Conservation (phyloP, 2,113 vertebrate genomes). For the Bucco capensis region DNA sequence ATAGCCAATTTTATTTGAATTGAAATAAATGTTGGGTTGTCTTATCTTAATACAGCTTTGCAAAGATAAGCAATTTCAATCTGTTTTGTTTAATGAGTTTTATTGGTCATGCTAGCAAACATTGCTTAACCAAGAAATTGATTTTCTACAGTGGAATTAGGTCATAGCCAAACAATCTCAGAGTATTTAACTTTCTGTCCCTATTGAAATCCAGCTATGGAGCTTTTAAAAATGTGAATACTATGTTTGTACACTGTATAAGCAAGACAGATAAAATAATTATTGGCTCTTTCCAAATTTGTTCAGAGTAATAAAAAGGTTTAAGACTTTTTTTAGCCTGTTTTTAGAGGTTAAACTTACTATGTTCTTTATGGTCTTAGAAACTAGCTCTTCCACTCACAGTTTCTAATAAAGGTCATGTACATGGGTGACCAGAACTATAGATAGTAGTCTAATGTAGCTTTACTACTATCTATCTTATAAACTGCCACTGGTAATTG, state of each 20-base stretch:
- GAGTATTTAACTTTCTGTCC: background rate
- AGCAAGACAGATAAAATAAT: background rate
- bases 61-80: constrained; percentile 18
- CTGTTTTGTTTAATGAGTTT: constrained; percentile 8
- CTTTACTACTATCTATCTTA: background rate
- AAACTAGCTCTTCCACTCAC: background rate
- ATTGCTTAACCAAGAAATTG: constrained; percentile 23
- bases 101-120: background rate
- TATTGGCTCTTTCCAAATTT: background rate
- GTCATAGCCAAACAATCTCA: background rate
- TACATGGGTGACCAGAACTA: background rate
- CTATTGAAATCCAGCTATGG: background rate
- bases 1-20: background rate
- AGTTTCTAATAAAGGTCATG: background rate
- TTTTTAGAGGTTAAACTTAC: background rate
- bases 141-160: constrained; percentile 35
- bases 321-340: background rate
- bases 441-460: background rate
- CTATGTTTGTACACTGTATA: background rate
- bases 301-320: background rate
- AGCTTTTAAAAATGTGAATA: background rate
- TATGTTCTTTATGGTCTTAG: background rate
- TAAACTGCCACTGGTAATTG: background rate
- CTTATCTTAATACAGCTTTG: background rate
- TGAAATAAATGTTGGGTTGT: background rate